phyloP scores from a whole-genome alignment of 2,888 invertebrate species.

The Macrophya annulata region DNA sequence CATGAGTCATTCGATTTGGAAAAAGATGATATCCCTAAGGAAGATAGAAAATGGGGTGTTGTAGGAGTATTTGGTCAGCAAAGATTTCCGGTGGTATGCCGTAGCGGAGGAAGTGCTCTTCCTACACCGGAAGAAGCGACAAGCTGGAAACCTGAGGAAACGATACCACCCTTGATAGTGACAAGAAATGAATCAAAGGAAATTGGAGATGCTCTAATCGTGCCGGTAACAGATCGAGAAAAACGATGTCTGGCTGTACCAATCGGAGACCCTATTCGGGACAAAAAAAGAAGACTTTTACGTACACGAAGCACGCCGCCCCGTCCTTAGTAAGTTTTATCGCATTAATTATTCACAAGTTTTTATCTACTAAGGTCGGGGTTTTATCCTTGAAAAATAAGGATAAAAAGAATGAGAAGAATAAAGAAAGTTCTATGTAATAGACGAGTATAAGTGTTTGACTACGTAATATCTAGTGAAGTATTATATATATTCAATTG shows the following conservation, averaged over 20 bases:
- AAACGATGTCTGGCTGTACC: conserved; percentile 77
- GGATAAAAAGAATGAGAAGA: background rate
- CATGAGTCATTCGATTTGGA: conserved; percentile 74
- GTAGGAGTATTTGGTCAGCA: conserved; percentile 56
- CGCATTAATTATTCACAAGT: background rate
- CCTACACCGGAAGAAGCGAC: conserved; percentile 63
- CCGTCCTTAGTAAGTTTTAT: conserved; percentile 39
- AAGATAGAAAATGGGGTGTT: conserved; percentile 62
- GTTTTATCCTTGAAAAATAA: background rate
- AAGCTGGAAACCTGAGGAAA: conserved; percentile 66
- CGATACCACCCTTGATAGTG: background rate
- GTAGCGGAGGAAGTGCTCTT: conserved; percentile 62
- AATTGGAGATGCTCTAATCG: conserved; percentile 60
- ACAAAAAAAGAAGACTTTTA: conserved; percentile 75
- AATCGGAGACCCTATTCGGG: conserved; percentile 72
- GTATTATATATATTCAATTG: background rate
- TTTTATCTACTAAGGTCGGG: background rate
- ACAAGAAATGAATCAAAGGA: conserved; percentile 21
- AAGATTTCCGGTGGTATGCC: conserved; percentile 60
- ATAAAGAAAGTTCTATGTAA: background rate
- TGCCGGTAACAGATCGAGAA: conserved; percentile 75
- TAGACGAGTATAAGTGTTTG: background rate
- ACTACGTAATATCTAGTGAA: background rate
- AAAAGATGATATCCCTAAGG: conserved; percentile 60
- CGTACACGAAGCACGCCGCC: conserved; percentile 70